Conservation (phyloP, 2,888 invertebrate species). For the Microdon myrmicae region DNA sequence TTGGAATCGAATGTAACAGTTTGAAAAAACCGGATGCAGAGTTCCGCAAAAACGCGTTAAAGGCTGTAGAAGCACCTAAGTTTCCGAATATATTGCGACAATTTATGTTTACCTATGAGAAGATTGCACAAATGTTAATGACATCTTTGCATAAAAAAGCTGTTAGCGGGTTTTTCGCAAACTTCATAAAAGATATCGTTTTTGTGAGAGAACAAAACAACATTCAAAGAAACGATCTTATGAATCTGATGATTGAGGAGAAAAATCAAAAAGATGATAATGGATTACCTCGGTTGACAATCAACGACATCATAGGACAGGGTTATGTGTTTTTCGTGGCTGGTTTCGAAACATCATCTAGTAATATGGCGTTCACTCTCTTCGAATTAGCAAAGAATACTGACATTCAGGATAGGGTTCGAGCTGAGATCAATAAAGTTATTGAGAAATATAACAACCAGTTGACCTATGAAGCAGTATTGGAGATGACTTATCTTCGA, state of each 20-base stretch:
- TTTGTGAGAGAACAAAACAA: slow-evolving; percentile 54
- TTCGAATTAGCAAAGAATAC: slow-evolving; percentile 68
- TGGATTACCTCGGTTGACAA: slow-evolving; percentile 57
- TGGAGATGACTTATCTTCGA: slow-evolving; percentile 68
- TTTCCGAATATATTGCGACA: slow-evolving; percentile 54
- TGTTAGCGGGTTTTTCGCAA: slow-evolving; percentile 52
- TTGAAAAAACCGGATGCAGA: slow-evolving; percentile 62
- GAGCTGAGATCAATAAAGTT: slow-evolving; percentile 65
- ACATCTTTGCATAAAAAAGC: background rate
- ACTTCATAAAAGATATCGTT: slow-evolving; percentile 56
- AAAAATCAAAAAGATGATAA: slow-evolving; percentile 50
- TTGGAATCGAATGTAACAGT: slow-evolving; percentile 67
- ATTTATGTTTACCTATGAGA: slow-evolving; percentile 52
- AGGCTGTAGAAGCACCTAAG: slow-evolving; percentile 39
- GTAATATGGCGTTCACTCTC: slow-evolving; percentile 67
- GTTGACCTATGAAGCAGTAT: slow-evolving; percentile 67
- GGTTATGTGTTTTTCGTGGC: slow-evolving; percentile 70
- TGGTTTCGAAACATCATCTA: slow-evolving; percentile 70
- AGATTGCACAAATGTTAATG: slow-evolving; percentile 17
- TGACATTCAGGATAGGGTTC: slow-evolving; percentile 65
- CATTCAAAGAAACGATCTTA: slow-evolving; percentile 57
- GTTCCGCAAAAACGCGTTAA: slow-evolving; percentile 58
- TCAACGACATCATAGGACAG: slow-evolving; percentile 69
- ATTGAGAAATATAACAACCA: slow-evolving; percentile 62
- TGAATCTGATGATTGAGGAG: slow-evolving; percentile 57